Conservation (phyloP, 1,140 invertebrate species). For the Listronotus oregonensis region DNA sequence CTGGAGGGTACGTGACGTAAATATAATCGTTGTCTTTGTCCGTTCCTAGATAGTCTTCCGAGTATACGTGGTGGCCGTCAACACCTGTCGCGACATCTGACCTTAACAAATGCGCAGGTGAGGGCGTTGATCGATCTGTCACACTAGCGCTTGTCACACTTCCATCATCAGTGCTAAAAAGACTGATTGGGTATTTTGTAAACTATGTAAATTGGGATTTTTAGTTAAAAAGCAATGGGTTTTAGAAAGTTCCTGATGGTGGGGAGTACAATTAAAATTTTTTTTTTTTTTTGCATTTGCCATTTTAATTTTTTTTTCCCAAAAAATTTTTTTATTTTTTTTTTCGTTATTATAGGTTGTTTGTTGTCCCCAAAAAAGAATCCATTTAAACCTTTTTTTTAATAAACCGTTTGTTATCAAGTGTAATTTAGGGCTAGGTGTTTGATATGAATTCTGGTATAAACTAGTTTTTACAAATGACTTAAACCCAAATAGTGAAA, state of each 20-base stretch:
- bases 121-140: constrained; percentile 66
- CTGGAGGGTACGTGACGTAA: constrained; percentile 83
- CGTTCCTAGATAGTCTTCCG: constrained; percentile 57
- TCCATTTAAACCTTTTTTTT: too few species aligned
- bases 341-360: too few species aligned
- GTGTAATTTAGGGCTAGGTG: too few species aligned
- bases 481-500: too few species aligned
- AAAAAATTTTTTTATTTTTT: too few species aligned
- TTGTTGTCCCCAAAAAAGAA: too few species aligned
- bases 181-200: constrained; percentile 24
- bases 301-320: too few species aligned
- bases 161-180: constrained; percentile 65
- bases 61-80: constrained; percentile 54
- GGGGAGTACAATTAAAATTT: too few species aligned
- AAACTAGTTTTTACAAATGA: too few species aligned
- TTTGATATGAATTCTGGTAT: too few species aligned
- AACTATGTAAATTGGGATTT: not conserved
- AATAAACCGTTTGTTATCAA: too few species aligned
- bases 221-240: not conserved
- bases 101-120: constrained; percentile 60
- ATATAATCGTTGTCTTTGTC: constrained; percentile 80
- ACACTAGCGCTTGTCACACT: constrained; percentile 66
- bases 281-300: too few species aligned
- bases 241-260: not conserved
- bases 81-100: constrained; percentile 53